A percentile compares a stretch with the other conserved stretches of the same genome.
Conservation (phyloP, 2,113 vertebrate species). For the Malurus melanocephalus region DNA sequence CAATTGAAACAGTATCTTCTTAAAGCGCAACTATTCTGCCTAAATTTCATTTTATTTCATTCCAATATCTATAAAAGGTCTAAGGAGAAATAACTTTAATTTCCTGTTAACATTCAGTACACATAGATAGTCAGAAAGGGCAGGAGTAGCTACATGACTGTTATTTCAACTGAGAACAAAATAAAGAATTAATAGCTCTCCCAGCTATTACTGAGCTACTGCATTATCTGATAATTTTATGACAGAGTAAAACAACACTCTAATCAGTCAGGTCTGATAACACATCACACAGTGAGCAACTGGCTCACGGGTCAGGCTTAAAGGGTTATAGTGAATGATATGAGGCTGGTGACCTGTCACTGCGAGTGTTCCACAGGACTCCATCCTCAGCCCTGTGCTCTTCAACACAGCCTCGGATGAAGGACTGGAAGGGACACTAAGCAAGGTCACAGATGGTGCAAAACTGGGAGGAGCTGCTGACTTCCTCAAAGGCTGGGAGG, state of each 20-base stretch:
- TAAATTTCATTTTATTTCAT: background rate
- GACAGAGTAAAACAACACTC: background rate
- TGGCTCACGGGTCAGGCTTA: fast-evolving
- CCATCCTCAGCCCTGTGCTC: background rate
- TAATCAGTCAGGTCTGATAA: background rate
- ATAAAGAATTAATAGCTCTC: background rate
- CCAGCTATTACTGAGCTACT: background rate
- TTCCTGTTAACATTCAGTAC: background rate
- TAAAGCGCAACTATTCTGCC: background rate
- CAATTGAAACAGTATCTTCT: background rate
- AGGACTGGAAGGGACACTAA: background rate
- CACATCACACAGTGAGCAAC: background rate
- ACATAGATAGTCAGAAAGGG: background rate
- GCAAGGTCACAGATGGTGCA: background rate
- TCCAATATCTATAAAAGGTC: background rate
- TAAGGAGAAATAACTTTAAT: background rate
- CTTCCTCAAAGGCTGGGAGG: background rate
- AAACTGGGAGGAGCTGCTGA: background rate
- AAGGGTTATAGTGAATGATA: background rate
- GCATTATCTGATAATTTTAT: background rate
- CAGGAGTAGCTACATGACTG: background rate
- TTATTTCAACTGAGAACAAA: background rate
- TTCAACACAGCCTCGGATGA: background rate
- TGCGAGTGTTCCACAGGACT: background rate
- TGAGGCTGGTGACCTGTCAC: background rate